These are phyloP conservation scores for Hafferia zeledoni DNA, from an alignment of 2,797 vertebrate species.

Conservation along the genomic window DNA sequence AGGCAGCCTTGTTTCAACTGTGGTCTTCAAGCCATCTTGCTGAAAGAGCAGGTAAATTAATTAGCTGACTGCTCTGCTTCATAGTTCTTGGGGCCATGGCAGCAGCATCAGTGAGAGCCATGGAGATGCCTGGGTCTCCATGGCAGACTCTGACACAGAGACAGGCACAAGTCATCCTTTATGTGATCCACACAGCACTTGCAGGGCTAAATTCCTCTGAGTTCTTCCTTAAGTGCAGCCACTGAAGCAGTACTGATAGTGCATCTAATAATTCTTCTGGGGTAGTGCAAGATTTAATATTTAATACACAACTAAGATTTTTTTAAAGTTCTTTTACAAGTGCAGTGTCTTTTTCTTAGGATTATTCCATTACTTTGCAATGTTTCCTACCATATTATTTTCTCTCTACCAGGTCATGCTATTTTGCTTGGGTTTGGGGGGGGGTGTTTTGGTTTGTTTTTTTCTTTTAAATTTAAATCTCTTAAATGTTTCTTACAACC, in stretches of 20 bases:
- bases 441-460: too few relatives aligned
- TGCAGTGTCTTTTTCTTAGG: background rate
- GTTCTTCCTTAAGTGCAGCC: background rate
- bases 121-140: background rate
- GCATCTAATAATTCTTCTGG: background rate
- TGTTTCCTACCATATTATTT: background rate
- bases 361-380: background rate
- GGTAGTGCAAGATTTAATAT: background rate
- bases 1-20: background rate
- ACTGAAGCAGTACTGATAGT: background rate
- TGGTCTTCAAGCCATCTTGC: background rate
- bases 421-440: background rate
- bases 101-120: accelerated
- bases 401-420: background rate
- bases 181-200: accelerated
- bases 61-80: background rate
- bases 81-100: background rate
- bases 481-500: background rate
- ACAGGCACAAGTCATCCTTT: background rate
- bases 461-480: background rate
- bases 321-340: background rate
- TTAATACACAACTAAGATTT: background rate
- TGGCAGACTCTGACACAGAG: background rate
- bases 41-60: background rate
- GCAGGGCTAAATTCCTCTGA: background rate